Conservation (phyloP, 2,113 vertebrate species). For the Silurus glanis region DNA sequence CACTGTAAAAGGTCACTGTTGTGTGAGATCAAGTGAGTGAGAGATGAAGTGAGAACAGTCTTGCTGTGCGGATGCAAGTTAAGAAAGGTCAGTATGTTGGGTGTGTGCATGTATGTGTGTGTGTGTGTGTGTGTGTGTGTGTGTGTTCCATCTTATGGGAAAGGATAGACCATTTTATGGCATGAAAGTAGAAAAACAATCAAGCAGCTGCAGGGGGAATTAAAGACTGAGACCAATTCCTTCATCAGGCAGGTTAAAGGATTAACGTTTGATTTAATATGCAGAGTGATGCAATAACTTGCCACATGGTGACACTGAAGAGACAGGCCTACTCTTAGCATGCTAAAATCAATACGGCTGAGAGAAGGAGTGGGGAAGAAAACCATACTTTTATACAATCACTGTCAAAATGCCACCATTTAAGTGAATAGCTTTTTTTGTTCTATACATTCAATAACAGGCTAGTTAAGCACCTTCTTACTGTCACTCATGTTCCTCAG, state of each 20-base stretch:
- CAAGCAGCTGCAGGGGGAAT: conserved; percentile 45
- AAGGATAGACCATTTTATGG: conserved; percentile 37
- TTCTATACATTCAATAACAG: neutral
- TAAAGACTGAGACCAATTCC: neutral
- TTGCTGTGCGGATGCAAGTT: conserved; percentile 3
- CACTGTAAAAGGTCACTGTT: conserved; percentile 1
- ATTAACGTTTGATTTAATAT: neutral
- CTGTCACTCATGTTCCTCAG: neutral
- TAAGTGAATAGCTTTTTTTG: neutral
- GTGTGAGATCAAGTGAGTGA: conserved; percentile 23
- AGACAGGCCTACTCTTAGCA: neutral
- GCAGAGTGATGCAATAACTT: conserved; percentile 6
- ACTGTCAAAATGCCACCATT: neutral
- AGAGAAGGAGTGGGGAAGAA: neutral
- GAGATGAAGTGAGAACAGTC: conserved; percentile 5
- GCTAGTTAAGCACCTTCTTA: neutral
- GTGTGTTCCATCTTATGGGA: neutral
- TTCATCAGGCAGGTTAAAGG: neutral
- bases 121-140: conserved; percentile 24
- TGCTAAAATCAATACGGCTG: neutral
- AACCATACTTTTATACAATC: neutral
- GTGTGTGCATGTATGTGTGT: conserved; percentile 26
- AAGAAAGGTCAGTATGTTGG: conserved; percentile 27
- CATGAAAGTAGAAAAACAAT: conserved; percentile 56
- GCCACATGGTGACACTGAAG: neutral